Evolutionary conservation across 2,797 vertebrate genomes (phyloP), one percentile per base, ranked within the genome.

Genomic region (Delichon dasypus): DNA sequence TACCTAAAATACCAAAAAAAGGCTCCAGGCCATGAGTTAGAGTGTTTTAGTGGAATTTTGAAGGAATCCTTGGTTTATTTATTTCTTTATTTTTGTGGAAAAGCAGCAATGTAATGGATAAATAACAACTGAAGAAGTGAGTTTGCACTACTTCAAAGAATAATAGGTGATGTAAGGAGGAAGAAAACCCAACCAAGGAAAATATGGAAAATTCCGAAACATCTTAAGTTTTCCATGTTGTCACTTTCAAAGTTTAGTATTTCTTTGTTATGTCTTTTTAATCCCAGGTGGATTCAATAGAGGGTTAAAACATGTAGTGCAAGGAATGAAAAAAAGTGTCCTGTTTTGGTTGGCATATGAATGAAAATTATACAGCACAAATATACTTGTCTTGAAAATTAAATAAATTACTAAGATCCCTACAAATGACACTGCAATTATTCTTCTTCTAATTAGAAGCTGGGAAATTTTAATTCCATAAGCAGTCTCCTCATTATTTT

Each of bases 391-490:
- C 45, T 70, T 81, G 72, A 88, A 93, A 93, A 83, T 50, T 13
- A 91, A 93, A 85, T 68, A 72, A 89, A 85, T 88, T 87, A 64
- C 62, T 83, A 68, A 83, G 38, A 67, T 50, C n/a, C 38, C 44
- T 92, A 55, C 74, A 89, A 93, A 79, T 85, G 68, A 62, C 47
- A 48, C 30, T 74, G 34, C 34, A 87, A 68, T 91, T 94, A 85
- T 44, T 75, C 70, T 58, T n/a, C 65, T 79, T 91, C 38, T 85
- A 92, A 88, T 94, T 94, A 80, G 68, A 94, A 89, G 50, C 51
- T 94, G 27, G 26, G 50, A 88, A 85, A 30, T 66, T 75, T 80
- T 94, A 67, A 95, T 85, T 93, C 53, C 27, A 15, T 85, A 51
- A 54, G 18, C 22, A 87, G 34, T 44, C 57, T 95, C 26, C 38